These are phyloP conservation scores for Beroe ovata DNA, from an alignment of 37 sponge, comb jelly and placozoan species.

Conservation along the genomic window DNA sequence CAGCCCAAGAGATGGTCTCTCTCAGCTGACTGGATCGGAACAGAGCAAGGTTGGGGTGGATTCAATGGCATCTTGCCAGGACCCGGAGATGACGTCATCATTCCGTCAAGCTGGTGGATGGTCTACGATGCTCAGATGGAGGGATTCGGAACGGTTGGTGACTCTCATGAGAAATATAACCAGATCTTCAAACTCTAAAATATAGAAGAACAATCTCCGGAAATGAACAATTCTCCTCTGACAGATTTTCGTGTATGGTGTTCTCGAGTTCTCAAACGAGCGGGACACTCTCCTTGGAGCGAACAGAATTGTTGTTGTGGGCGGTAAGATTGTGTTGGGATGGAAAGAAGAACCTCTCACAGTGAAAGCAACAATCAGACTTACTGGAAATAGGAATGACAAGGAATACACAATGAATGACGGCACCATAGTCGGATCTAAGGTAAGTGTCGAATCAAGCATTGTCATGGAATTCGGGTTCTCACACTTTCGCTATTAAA, in stretches of 20 bases:
- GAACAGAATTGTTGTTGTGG: constrained; percentile 76
- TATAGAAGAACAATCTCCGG: too few relatives aligned
- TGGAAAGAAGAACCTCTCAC: constrained; percentile 73
- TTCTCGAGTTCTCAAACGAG: constrained; percentile 75
- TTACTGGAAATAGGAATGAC: constrained; percentile 75
- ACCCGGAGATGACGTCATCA: constrained; percentile 72
- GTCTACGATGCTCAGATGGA: constrained; percentile 72
- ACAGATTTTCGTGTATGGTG: constrained; percentile 73
- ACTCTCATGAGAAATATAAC: too few relatives aligned
- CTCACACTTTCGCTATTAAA: too few relatives aligned
- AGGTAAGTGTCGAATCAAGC: constrained; percentile 71
- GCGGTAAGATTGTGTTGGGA: constrained; percentile 79
- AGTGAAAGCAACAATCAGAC: constrained; percentile 71
- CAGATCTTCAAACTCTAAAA: too few relatives aligned
- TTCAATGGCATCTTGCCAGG: constrained; percentile 30
- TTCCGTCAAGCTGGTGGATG: constrained; percentile 75
- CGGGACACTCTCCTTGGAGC: constrained; percentile 76
- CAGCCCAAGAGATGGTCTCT: constrained; percentile 76
- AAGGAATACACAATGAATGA: constrained; percentile 23
- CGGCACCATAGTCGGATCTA: not conserved
- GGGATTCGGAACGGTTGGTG: constrained; percentile 7
- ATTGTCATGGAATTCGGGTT: constrained; percentile 83
- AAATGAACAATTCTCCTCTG: not conserved
- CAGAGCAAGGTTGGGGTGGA: constrained; percentile 30
- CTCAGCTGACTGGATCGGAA: constrained; percentile 72